phyloP scores from a whole-genome alignment of 2,888 invertebrate species.

The Blastobasis adustella region DNA sequence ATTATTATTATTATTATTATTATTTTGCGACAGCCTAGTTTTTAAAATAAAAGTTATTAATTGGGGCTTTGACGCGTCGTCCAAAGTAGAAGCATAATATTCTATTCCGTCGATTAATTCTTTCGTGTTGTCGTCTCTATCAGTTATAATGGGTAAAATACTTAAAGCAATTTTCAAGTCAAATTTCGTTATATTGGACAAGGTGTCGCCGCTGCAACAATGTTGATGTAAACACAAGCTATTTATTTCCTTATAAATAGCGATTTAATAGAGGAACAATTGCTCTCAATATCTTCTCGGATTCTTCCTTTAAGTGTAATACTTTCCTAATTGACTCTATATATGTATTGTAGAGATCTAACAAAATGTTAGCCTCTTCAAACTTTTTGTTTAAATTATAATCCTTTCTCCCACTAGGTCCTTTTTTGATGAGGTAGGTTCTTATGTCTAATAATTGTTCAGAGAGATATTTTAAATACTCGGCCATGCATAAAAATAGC shows the following conservation, averaged over 20 bases:
- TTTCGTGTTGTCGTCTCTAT: constrained; percentile 1
- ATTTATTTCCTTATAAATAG: neutral
- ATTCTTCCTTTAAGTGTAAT: neutral
- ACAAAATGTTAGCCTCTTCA: neutral
- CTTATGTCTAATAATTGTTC: neutral
- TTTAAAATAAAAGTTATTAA: constrained; percentile 10
- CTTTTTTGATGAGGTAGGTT: neutral
- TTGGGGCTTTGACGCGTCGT: neutral
- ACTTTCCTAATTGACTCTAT: neutral
- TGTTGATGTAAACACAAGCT: neutral
- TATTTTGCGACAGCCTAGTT: constrained; percentile 5
- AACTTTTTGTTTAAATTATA: neutral
- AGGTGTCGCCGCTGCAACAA: neutral
- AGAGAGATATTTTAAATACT: neutral
- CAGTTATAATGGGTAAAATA: constrained; percentile 7
- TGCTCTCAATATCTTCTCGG: neutral
- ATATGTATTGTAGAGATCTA: neutral
- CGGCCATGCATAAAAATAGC: neutral
- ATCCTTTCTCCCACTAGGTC: neutral
- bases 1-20: too few relatives aligned
- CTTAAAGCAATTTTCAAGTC: constrained; percentile 4
- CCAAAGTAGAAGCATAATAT: constrained; percentile 1
- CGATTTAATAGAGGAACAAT: neutral
- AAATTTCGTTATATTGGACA: neutral
- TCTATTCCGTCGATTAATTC: constrained; percentile 8